A percentile compares a stretch with the other conserved stretches of the same genome.
Evolutionary conservation across 2,888 invertebrate species (phyloP).

Genomic region (Protonemura montana): DNA sequence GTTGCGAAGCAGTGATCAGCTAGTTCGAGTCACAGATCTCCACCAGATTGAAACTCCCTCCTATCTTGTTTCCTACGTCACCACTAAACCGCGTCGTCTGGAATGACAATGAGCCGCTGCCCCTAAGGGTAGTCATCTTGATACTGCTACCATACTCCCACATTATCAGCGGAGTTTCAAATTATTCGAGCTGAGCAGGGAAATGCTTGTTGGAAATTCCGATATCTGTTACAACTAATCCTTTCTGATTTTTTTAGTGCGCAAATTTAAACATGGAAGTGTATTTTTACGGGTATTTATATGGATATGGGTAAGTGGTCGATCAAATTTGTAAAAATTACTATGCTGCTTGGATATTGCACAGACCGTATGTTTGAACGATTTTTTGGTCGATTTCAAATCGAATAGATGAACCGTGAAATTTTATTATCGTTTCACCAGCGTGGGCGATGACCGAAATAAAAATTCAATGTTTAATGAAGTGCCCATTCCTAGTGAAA

Average conservation of each 20-base stretch:
- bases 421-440: not conserved
- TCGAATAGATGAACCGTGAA: not conserved
- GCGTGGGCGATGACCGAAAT: not conserved
- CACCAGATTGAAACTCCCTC: conserved; percentile 28
- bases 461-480: not conserved
- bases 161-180: not conserved
- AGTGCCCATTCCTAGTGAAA: not conserved
- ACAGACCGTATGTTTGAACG: not conserved
- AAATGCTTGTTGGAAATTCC: not conserved
- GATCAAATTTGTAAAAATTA: not conserved
- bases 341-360: not conserved
- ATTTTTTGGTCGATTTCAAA: not conserved
- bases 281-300: not conserved
- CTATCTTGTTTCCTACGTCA: conserved; percentile 32
- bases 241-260: not conserved
- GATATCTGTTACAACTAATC: not conserved
- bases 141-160: not conserved
- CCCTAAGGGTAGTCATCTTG: not conserved
- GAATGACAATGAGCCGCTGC: conserved; percentile 21
- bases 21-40: conserved; percentile 17
- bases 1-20: not conserved
- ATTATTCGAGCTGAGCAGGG: not conserved
- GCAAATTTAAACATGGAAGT: not conserved
- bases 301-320: not conserved
- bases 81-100: conserved; percentile 18